Evolutionary conservation across 2,113 vertebrate species (phyloP).

Genomic region (Pluvialis apricaria): DNA sequence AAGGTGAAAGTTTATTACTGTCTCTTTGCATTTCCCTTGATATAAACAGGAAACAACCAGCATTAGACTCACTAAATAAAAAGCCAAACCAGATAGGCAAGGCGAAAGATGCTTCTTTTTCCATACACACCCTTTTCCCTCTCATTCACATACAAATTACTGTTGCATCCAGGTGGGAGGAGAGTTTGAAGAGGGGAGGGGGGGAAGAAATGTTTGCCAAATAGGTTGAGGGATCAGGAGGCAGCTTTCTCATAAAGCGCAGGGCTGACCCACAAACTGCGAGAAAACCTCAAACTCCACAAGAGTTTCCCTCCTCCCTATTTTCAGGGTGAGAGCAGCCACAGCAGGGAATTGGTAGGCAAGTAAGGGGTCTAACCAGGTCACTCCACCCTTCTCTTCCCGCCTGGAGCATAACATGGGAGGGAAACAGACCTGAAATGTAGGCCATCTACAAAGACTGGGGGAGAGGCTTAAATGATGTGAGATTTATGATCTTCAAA

Average conservation of each 20-base stretch:
- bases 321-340: constrained; percentile 31
- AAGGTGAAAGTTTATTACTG: constrained; percentile 55
- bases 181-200: constrained; percentile 11
- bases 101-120: constrained; percentile 47
- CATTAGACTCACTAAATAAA: neutral
- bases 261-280: constrained; percentile 60
- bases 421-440: constrained; percentile 55
- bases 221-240: constrained; percentile 59
- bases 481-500: constrained; percentile 65
- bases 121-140: constrained; percentile 44
- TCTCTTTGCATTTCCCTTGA: constrained; percentile 20
- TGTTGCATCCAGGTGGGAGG: constrained; percentile 54
- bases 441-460: constrained; percentile 55
- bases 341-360: constrained; percentile 23
- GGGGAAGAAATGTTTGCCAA: constrained; percentile 28
- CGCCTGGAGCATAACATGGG: neutral
- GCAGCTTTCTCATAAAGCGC: constrained; percentile 55
- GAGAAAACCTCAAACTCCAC: constrained; percentile 51
- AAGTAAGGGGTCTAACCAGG: constrained; percentile 63
- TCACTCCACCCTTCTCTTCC: constrained; percentile 54
- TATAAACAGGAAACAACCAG: constrained; percentile 47
- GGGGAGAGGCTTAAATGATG: constrained; percentile 44
- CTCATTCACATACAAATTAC: constrained; percentile 61
- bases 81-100: constrained; percentile 36
- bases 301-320: constrained; percentile 18